Conservation (phyloP, 2,888 invertebrate species). For the Lasioglossum zephyrum region DNA sequence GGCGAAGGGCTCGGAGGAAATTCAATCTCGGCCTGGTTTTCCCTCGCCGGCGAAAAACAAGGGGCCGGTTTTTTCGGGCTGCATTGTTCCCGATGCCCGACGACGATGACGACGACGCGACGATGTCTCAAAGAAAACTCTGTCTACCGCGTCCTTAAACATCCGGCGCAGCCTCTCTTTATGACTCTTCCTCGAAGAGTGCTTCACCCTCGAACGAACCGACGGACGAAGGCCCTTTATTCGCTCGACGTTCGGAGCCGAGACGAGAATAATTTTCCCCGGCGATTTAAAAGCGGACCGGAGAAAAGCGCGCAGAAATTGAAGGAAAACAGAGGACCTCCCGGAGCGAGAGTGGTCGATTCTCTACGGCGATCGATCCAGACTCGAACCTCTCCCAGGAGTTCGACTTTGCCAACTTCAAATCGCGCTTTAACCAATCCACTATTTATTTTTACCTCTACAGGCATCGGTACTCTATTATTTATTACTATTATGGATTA, state of each 20-base stretch:
- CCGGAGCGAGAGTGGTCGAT: background rate
- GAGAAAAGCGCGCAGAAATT: background rate
- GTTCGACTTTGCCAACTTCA: background rate
- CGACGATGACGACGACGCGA: background rate
- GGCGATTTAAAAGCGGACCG: conserved; percentile 1
- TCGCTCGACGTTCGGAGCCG: background rate
- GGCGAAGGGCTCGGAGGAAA: background rate
- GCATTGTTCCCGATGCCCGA: background rate
- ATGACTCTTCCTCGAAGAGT: background rate
- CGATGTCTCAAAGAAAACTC: conserved; percentile 32
- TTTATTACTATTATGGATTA: no score
- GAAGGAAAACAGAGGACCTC: conserved; percentile 9
- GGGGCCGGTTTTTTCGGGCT: background rate
- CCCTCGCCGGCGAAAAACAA: background rate
- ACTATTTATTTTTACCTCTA: no score
- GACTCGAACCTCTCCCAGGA: background rate
- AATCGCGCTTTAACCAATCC: background rate
- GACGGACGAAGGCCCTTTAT: background rate
- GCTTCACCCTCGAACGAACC: background rate
- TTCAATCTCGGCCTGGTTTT: background rate
- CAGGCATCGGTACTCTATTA: no score
- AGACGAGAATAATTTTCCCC: background rate
- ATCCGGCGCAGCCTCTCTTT: conserved; percentile 7
- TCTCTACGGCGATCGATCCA: background rate
- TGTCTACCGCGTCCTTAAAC: conserved; percentile 27